Evolutionary conservation across 2,797 vertebrate genomes (phyloP), one percentile per base, ranked within the genome.

Genomic region (Urosaurus nigricauda): DNA sequence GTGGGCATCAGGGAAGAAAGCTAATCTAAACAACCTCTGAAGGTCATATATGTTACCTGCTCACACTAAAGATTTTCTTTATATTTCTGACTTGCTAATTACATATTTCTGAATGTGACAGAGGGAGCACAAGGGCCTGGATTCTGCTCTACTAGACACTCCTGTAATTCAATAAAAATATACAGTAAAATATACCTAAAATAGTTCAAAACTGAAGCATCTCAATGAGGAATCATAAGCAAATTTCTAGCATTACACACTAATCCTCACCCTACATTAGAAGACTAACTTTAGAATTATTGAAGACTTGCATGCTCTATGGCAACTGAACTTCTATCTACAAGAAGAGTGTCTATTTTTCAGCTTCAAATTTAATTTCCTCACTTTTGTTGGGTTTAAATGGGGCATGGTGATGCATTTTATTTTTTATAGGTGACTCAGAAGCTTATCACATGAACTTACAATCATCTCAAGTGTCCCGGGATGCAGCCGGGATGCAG

Each of bases 341-440:
- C 19, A 74, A 60, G 71, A 74, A 85, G 29, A 68, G 21, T 77
- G 7, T 16, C 40, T 53, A 47, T 82, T 74, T 53, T 83, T 47
- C 75, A 60, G 24, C 37, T 71, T 71, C 79, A 71, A 24, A 9
- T 11, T 70, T 58, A 56, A 53, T 40, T 74, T 51, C 58, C 68
- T 63, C 17, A n/a, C 24, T 85, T 87, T 89, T 47, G 17, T 56
- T 70, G 5, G 40, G 14, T 43, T 85, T 71, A 84, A 89, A 77
- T 65, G 26, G 5, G 60, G 65, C 43, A 70, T 29, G n/a, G 56
- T 53, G n/a, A 65, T 53, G 26, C 21, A 71, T 70, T 71, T 80
- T 8, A 37, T 71, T 68, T 75, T n/a, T 71, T 56, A 71, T 24
- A n/a, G 2, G 17, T 11, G 58, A 78, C 47, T 43, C 43, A 43